Percentiles rank a stretch among this genome's conserved stretches.
Evolutionary conservation across 35 echinoderm and acorn worm species (phyloP).

Genomic region (Nesometra sesokonis): DNA sequence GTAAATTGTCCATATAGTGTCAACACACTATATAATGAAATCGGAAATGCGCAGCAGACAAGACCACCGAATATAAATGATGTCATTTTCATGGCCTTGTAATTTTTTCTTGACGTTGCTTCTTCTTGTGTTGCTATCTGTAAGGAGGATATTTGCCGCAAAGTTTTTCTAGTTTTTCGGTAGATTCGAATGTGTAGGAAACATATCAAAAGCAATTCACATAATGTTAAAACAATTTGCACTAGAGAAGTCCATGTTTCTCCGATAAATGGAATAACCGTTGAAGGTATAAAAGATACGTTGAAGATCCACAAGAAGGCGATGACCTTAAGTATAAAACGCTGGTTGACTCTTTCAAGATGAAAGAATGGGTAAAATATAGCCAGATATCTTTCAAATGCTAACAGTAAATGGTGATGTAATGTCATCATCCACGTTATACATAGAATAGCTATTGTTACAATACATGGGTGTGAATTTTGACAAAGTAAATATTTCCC

Average conservation of each 20-base stretch:
- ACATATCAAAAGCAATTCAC: background rate
- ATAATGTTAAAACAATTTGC: background rate
- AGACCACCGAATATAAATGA: background rate
- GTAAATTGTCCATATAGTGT: background rate
- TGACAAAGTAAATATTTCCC: background rate
- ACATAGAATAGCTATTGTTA: background rate
- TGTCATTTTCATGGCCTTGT: background rate
- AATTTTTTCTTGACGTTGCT: background rate
- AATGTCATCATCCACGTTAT: background rate
- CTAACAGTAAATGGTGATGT: background rate
- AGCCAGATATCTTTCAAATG: background rate
- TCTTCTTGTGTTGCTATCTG: background rate
- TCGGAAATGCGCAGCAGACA: background rate
- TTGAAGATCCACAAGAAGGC: background rate
- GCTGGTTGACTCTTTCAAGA: background rate
- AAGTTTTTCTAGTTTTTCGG: background rate
- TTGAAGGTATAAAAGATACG: background rate
- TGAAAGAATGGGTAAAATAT: background rate
- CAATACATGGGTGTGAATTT: background rate
- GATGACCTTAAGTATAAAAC: background rate
- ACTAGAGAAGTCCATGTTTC: background rate
- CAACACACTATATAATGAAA: background rate
- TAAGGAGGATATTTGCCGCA: background rate
- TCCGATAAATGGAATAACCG: background rate
- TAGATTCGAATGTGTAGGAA: background rate